These are phyloP conservation scores for Nemapogon koenigi DNA, from an alignment of 2,888 invertebrate genomes.

Conservation along the genomic window DNA sequence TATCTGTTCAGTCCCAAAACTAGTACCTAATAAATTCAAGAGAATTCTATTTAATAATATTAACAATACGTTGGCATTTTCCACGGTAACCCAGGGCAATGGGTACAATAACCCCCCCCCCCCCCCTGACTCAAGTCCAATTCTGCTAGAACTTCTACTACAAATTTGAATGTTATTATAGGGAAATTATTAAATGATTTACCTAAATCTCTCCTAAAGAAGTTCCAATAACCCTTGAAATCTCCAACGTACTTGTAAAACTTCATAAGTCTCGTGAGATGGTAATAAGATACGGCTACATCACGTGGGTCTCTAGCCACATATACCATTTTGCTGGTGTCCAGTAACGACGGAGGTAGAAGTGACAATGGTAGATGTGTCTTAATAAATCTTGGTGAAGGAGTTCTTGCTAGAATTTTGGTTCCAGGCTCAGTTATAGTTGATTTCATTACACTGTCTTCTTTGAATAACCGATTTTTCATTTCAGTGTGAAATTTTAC, in stretches of 20 bases:
- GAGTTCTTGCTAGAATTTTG: conserved; percentile 15
- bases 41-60: too few species aligned
- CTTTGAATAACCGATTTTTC: neutral
- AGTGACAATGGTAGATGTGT: conserved; percentile 77
- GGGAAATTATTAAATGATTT: conserved; percentile 24
- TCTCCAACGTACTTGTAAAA: conserved; percentile 63
- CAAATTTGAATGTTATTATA: too few species aligned
- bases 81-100: too few species aligned
- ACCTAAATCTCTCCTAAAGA: conserved; percentile 66
- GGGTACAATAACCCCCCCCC: too few species aligned
- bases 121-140: too few species aligned
- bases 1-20: too few species aligned
- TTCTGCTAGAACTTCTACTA: too few species aligned
- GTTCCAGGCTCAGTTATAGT: neutral
- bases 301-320: conserved; percentile 83
- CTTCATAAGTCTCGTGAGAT: conserved; percentile 66
- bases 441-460: neutral
- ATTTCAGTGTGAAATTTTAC: too few species aligned
- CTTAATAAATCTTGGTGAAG: conserved; percentile 68
- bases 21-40: too few species aligned
- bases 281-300: conserved; percentile 77
- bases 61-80: too few species aligned
- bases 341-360: conserved; percentile 67
- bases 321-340: conserved; percentile 70
- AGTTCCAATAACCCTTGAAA: conserved; percentile 62